Conservation (phyloP, 2,113 vertebrate genomes). For the Atherinomorus stipes region DNA sequence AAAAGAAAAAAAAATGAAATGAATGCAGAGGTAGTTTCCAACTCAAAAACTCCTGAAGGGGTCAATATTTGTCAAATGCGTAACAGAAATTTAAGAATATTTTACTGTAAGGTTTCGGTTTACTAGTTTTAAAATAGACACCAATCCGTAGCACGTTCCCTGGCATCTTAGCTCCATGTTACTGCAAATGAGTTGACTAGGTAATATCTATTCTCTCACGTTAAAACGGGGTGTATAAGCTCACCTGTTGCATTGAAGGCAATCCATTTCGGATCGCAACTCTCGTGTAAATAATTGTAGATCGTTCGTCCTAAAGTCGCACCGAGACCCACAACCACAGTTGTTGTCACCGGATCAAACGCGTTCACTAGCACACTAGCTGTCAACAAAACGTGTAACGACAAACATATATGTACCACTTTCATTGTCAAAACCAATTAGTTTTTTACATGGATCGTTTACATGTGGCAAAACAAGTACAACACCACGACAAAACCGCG, state of each 20-base stretch:
- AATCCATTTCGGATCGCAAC: constrained; percentile 74
- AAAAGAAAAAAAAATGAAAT: too few relatives aligned
- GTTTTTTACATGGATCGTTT: background rate
- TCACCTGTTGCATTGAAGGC: constrained; percentile 78
- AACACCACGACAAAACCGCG: background rate
- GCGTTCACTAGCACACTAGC: constrained; percentile 47
- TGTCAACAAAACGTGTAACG: constrained; percentile 31
- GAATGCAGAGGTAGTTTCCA: too few relatives aligned
- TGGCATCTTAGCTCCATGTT: too few relatives aligned
- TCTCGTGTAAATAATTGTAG: constrained; percentile 75
- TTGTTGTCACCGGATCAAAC: constrained; percentile 77
- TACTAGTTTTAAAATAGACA: too few relatives aligned
- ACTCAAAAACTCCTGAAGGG: background rate
- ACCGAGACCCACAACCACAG: constrained; percentile 43
- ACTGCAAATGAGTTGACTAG: too few relatives aligned
- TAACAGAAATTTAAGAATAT: background rate
- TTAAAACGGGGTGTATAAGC: background rate
- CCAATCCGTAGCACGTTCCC: too few relatives aligned
- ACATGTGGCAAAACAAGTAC: background rate
- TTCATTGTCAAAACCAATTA: constrained; percentile 62
- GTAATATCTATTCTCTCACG: background rate
- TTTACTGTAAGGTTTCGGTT: background rate
- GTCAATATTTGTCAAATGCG: background rate
- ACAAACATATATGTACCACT: constrained; percentile 11
- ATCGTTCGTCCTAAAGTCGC: constrained; percentile 65